Evolutionary conservation across 2,888 invertebrate genomes (phyloP), one percentile per base, ranked within the genome.

Genomic region (Eupithecia centaureata): DNA sequence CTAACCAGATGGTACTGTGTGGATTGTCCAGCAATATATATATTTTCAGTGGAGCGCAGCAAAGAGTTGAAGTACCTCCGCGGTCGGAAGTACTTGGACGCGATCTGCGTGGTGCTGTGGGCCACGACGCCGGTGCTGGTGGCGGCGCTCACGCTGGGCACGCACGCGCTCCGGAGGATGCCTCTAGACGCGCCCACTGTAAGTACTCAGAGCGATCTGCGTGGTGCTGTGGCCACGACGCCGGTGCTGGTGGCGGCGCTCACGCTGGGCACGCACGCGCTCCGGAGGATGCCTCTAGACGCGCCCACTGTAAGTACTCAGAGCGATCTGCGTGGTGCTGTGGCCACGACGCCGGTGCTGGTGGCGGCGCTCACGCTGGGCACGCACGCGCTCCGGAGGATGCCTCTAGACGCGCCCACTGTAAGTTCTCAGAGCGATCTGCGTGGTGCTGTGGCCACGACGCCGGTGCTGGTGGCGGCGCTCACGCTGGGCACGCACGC

Each of bases 371-470:
- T 98, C 12, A 98, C 98, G 0, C 96, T 98, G 80, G 95, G 95
- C 15, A 95, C 96, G 8, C 97, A 97, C 80, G 95, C 96, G 30
- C 86, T 96, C n/a, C 84, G 97, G 75, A 96, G 98, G 68, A 94
- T 96, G 92, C 91, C 95, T 59, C 94, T 99, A 12, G 96, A 96
- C 58, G 98, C 99, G 2, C 96, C 98, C 27, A 98, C 96, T 65
- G 98, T 92, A 18, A 57, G 57, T 18, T n/a, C n/a, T n/a, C n/a
- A n/a, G n/a, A n/a, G 99, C 99, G 0, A 90, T 98, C 70, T 99
- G 99, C 89, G 99, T 99, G 15, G 99, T 98, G 86, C 97, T 99
- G 87, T 99, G 99, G 99, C 99, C 0, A 98, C 98, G 0, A 99
- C 99, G 8, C 99, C 99, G 0, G 97, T 99, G 30, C 85, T 98